Percentiles rank a stretch among this genome's conserved stretches.
phyloP scores from a whole-genome alignment of 2,797 vertebrate genomes.

The Propithecus perrieri region DNA sequence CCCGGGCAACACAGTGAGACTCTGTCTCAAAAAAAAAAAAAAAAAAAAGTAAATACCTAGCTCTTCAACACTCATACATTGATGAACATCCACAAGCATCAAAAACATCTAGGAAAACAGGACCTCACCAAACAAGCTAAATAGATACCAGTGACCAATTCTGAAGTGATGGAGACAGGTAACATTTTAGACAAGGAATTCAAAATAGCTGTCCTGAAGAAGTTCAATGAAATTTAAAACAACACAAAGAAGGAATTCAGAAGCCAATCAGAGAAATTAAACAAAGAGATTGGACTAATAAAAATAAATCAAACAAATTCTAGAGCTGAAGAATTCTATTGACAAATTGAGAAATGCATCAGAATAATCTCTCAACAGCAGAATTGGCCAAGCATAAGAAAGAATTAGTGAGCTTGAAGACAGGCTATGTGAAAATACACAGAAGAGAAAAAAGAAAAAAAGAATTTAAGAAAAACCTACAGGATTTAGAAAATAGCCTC shows the following conservation, averaged over 20 bases:
- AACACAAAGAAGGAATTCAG: not conserved
- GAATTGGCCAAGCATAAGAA: not conserved
- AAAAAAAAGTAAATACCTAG: too few species aligned
- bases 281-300: not conserved
- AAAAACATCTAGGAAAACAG: not conserved
- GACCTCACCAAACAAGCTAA: not conserved
- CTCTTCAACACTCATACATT: too few species aligned
- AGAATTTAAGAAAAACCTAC: not conserved
- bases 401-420: not conserved
- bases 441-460: not conserved
- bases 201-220: not conserved
- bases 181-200: not conserved
- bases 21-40: too few species aligned
- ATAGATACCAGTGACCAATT: not conserved
- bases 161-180: not conserved
- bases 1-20: too few species aligned
- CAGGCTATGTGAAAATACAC: not conserved
- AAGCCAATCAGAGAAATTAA: not conserved
- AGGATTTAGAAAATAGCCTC: not conserved
- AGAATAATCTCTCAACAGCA: not conserved
- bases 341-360: not conserved
- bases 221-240: not conserved
- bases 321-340: not conserved
- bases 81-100: not conserved
- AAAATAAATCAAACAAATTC: not conserved